Evolutionary conservation across 30 jellyfish, hydroid and myxozoan species (phyloP).

Genomic region (Turritopsis rubra): DNA sequence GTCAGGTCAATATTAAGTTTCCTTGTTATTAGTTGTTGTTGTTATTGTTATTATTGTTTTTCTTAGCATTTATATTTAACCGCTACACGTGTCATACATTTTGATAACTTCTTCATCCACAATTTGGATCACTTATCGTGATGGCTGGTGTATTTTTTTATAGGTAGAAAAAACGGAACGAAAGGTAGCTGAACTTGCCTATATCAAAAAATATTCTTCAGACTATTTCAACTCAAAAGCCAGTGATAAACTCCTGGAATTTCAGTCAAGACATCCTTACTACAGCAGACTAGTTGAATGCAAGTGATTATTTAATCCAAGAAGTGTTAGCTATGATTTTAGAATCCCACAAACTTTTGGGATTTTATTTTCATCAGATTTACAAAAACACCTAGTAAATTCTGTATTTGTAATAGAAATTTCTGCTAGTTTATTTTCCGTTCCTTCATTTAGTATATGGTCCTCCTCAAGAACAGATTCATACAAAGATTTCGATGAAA

Average conservation of each 20-base stretch:
- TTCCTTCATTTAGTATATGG: neutral
- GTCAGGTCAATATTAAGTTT: conserved; percentile 36
- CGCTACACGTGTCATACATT: neutral
- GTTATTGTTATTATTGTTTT: neutral
- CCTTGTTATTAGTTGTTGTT: neutral
- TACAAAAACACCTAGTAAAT: too few relatives aligned
- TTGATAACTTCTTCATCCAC: neutral
- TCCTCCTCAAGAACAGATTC: neutral
- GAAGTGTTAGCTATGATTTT: too few relatives aligned
- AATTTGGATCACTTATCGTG: neutral
- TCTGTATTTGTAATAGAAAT: neutral
- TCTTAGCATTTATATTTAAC: neutral
- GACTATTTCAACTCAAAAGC: conserved; percentile 38
- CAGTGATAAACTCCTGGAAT: conserved; percentile 7
- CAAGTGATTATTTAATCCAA: too few relatives aligned
- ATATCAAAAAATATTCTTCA: conserved; percentile 43
- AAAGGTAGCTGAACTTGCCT: conserved; percentile 51
- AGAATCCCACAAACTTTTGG: too few relatives aligned
- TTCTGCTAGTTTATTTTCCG: neutral
- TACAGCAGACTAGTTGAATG: conserved; percentile 33
- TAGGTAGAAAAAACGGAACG: conserved; percentile 65
- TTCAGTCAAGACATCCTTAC: conserved; percentile 44
- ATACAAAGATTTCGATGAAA: neutral
- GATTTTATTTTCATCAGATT: too few relatives aligned
- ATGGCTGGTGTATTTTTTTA: neutral